Conservation (phyloP, 2,797 vertebrate genomes). For the Pangasius krempfi region DNA sequence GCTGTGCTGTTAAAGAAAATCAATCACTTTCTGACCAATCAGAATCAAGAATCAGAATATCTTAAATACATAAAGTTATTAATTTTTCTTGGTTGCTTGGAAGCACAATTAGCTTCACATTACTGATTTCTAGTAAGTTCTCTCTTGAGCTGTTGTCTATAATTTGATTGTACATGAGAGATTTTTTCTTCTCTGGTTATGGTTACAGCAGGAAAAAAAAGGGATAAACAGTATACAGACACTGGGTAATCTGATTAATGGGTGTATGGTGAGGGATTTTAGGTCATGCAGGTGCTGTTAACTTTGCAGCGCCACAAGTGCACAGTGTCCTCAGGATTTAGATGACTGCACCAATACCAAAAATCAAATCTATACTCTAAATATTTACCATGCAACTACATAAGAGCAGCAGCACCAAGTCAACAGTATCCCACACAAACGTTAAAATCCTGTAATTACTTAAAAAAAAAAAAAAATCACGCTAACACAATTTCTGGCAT, state of each 20-base stretch:
- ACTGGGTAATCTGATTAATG: not conserved
- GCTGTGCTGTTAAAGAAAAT: not conserved
- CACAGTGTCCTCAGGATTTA: not conserved
- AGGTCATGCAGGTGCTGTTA: not conserved
- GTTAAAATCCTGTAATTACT: not conserved
- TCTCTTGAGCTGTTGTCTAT: not conserved
- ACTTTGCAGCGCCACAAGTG: not conserved
- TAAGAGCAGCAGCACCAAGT: not conserved
- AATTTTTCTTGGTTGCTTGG: not conserved
- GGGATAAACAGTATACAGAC: not conserved
- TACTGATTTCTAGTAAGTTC: not conserved
- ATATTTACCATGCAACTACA: not conserved
- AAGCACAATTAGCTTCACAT: not conserved
- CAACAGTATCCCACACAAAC: not conserved
- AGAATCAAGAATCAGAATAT: not conserved
- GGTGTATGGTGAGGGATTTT: not conserved
- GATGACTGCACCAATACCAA: too few species aligned
- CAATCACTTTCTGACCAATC: not conserved
- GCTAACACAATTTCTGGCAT: not conserved
- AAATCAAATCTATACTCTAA: not conserved
- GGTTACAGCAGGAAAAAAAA: not conserved
- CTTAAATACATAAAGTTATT: too few species aligned
- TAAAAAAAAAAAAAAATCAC: too few species aligned
- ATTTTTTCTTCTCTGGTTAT: not conserved
- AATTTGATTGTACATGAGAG: not conserved